Conservation (phyloP, 2,888 invertebrate genomes). For the Nephrocerus scutellatus region DNA sequence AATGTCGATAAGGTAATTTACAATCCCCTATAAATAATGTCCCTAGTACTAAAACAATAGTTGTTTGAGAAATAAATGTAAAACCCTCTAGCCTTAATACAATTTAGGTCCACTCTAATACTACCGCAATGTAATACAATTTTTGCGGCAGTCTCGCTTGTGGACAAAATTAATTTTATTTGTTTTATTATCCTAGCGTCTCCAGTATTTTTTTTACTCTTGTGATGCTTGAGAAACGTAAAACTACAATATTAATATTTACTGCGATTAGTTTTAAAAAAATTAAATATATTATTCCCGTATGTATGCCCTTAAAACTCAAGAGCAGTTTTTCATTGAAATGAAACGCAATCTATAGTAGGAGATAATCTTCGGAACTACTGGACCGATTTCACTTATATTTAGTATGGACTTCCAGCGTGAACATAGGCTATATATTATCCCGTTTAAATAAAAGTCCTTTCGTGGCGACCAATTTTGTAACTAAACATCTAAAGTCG, state of each 20-base stretch:
- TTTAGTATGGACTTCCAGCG: too few species aligned
- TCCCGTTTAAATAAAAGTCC: too few species aligned
- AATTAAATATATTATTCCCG: constrained; percentile 10
- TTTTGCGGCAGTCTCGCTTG: constrained; percentile 37
- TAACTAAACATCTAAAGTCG: too few species aligned
- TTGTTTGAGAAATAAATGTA: too few species aligned
- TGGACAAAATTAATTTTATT: constrained; percentile 32
- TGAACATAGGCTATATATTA: too few species aligned
- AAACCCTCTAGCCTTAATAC: constrained; percentile 27
- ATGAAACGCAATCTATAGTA: too few species aligned
- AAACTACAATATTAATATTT: constrained; percentile 26
- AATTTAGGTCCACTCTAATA: constrained; percentile 30
- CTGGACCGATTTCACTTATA: too few species aligned
- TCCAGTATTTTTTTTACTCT: constrained; percentile 20
- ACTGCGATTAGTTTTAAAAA: not conserved
- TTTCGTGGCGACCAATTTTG: too few species aligned
- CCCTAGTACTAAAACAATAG: too few species aligned
- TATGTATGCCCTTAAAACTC: too few species aligned
- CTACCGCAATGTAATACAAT: constrained; percentile 27
- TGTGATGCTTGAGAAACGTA: constrained; percentile 40
- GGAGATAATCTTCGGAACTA: too few species aligned
- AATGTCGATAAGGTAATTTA: constrained; percentile 88
- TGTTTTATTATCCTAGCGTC: constrained; percentile 43
- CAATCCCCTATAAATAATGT: not conserved
- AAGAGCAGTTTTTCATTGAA: too few species aligned